Percentiles rank a stretch among this genome's conserved stretches.
phyloP scores from a whole-genome alignment of 2,888 invertebrate genomes.

The Selenia dentaria region DNA sequence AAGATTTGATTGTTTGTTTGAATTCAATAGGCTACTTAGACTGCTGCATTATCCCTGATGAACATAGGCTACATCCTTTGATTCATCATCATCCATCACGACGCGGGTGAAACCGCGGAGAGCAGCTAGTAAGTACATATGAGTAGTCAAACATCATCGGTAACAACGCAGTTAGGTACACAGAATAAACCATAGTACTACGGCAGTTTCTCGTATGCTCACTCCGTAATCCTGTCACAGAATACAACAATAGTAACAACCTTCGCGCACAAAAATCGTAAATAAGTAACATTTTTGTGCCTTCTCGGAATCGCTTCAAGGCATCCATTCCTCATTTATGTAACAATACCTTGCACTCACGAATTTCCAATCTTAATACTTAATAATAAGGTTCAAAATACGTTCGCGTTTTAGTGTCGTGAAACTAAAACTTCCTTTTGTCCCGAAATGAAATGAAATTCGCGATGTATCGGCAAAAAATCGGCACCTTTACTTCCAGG shows the following conservation, averaged over 20 bases:
- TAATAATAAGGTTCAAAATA: neutral
- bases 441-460: constrained; percentile 61
- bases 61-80: too few species aligned
- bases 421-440: constrained; percentile 49
- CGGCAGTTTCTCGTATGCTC: too few species aligned
- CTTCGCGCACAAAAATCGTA: constrained; percentile 57
- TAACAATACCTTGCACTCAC: neutral
- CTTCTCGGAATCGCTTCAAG: constrained; percentile 38
- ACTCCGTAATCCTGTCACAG: too few species aligned
- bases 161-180: too few species aligned
- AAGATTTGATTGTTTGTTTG: too few species aligned
- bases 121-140: too few species aligned
- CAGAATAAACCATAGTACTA: too few species aligned
- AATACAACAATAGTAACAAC: constrained; percentile 36
- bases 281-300: constrained; percentile 57
- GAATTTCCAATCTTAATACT: neutral
- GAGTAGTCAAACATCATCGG: too few species aligned
- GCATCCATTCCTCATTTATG: constrained; percentile 19
- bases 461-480: constrained; percentile 41
- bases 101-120: too few species aligned
- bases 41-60: too few species aligned
- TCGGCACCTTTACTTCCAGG: constrained; percentile 17
- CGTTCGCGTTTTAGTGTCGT: neutral
- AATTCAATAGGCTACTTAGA: too few species aligned
- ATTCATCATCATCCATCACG: too few species aligned